Evolutionary conservation across 2,797 vertebrate species (phyloP).

Genomic region (Valencia hispanica): DNA sequence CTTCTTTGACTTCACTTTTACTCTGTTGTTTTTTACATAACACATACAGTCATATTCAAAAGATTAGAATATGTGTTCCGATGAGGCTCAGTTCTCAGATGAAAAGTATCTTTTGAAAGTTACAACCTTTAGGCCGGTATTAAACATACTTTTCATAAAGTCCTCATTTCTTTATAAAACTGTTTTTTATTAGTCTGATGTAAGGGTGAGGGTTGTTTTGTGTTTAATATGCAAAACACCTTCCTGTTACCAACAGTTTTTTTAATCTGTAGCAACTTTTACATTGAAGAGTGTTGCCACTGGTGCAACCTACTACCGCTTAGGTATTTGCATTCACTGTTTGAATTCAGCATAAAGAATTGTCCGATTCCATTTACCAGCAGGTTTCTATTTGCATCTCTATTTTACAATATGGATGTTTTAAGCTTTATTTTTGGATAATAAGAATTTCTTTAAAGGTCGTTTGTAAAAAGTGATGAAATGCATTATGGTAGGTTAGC

Average conservation of each 20-base stretch:
- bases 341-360: neutral
- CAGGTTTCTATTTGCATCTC: neutral
- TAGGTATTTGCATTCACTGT: neutral
- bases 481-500: constrained; percentile 23
- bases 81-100: too few relatives aligned
- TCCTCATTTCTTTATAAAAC: too few relatives aligned
- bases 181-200: too few relatives aligned
- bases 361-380: neutral
- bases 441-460: neutral
- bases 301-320: neutral
- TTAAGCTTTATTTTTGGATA: neutral
- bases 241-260: neutral
- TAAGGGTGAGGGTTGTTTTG: neutral
- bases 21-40: too few relatives aligned
- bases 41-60: too few relatives aligned
- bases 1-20: too few relatives aligned
- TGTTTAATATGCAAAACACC: neutral
- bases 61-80: too few relatives aligned
- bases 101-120: too few relatives aligned
- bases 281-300: neutral
- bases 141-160: too few relatives aligned
- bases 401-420: neutral
- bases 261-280: neutral
- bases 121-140: too few relatives aligned
- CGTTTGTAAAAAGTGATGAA: neutral